Conservation (phyloP, 2,113 vertebrate species). For the Bettongia penicillata region DNA sequence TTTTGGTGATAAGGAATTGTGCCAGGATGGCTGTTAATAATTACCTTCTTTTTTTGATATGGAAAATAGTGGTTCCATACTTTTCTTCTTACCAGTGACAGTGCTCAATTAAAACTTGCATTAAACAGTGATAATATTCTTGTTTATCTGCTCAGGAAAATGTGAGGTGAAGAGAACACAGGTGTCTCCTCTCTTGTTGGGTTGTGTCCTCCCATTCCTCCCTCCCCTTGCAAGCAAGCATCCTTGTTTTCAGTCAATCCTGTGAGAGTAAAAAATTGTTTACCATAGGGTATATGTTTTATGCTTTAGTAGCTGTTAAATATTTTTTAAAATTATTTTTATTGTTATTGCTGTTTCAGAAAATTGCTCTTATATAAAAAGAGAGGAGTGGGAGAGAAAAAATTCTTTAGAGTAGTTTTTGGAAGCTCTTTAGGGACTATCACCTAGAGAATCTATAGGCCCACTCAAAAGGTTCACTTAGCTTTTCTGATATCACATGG, state of each 20-base stretch:
- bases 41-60: constrained; percentile 87
- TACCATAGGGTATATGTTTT: constrained; percentile 28
- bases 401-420: neutral
- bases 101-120: constrained; percentile 82
- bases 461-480: neutral
- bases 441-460: neutral
- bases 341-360: neutral
- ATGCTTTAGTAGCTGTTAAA: constrained; percentile 31
- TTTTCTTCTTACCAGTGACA: constrained; percentile 76
- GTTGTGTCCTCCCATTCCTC: neutral
- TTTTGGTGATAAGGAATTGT: constrained; percentile 85
- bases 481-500: neutral
- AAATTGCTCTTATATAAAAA: constrained; percentile 34
- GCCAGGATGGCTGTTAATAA: constrained; percentile 83
- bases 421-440: neutral
- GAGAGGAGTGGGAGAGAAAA: neutral
- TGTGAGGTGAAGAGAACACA: constrained; percentile 74
- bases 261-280: constrained; percentile 46
- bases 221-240: neutral
- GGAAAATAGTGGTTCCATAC: constrained; percentile 79
- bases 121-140: constrained; percentile 79
- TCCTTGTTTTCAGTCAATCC: constrained; percentile 59
- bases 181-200: constrained; percentile 46
- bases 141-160: constrained; percentile 73
- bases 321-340: neutral